Base-by-base conservation (phyloP, 2,113 vertebrate genomes). In the Pelvicachromis taeniatus region DNA sequence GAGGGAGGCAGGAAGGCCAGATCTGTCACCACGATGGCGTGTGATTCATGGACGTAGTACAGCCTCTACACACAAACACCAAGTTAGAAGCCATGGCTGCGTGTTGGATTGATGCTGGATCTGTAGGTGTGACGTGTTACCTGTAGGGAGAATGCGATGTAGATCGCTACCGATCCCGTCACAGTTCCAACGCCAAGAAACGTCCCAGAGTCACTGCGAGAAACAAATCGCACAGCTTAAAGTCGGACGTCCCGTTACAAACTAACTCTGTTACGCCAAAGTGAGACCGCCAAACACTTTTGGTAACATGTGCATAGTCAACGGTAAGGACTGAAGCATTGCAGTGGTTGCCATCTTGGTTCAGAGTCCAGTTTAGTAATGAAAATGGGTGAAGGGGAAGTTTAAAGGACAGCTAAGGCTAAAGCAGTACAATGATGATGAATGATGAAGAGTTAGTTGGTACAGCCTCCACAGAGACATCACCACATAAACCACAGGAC, bases 121-220 rank as follows among this genome's bases (percentile, higher is more conserved):
- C 5, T 35, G 23, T 50, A 8, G 29, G 29, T 59, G 45, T 33
- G 17, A 80, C 23, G 19, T 80, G 33, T 52, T 97, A 99, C 98
- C 98, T 99, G 97, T 29, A 99, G 95, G 0, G 98, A 99, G 94
- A 99, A 99, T 53, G 98, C 96, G 1, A 99, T 97, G 92, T 98
- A 97, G 94, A 99, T 97, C 38, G 97, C 97, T 5, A 99, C 98
- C 1, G 98, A 99, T 91, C 98, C 98, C 0, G 98, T 99, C 86
- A 99, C 97, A 0, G 97, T 98, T 81, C 98, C 98, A 90, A 99
- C 96, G 78, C 98, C 98, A 48, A 99, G 96, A 95, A 99, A 99
- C 3, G 97, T 99, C 79, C 98, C 98, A 0, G 97, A 97, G 40
- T 98, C 98, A 87, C 98, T 99, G 82, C 2, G 2, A 73, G 45